phyloP scores from a whole-genome alignment of 2,797 vertebrate genomes.

The Dromococcyx pavoninus region DNA sequence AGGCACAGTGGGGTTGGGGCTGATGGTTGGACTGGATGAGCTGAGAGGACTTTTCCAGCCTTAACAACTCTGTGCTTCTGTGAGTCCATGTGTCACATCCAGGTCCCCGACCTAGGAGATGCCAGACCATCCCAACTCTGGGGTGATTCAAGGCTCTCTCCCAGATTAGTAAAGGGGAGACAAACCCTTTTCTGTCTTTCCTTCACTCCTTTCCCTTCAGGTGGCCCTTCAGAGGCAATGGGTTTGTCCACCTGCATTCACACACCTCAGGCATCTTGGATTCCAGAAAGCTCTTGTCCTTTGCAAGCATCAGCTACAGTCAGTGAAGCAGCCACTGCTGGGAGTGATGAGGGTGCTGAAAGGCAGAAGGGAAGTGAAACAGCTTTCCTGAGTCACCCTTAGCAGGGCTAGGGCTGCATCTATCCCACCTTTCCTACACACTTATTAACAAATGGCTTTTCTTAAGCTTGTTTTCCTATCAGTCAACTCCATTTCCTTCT shows the following conservation, averaged over 20 bases:
- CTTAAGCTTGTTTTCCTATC: neutral
- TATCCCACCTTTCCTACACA: rapidly evolving
- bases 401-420: neutral
- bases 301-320: neutral
- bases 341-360: neutral
- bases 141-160: neutral
- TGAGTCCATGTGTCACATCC: neutral
- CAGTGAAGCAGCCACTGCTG: neutral
- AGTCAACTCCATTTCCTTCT: neutral
- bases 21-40: too few relatives aligned
- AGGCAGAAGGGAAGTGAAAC: neutral
- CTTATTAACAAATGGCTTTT: neutral
- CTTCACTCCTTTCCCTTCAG: rapidly evolving
- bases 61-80: too few relatives aligned
- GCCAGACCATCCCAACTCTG: neutral
- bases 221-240: neutral
- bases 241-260: neutral
- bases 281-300: neutral
- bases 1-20: too few relatives aligned
- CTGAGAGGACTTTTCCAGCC: too few relatives aligned
- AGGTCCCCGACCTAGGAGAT: neutral
- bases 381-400: neutral
- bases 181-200: neutral
- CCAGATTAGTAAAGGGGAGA: neutral
- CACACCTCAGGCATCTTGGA: neutral